Percentiles rank a stretch among this genome's conserved stretches.
Conservation (phyloP, 2,888 invertebrate genomes). For the Isotomurus palustris region DNA sequence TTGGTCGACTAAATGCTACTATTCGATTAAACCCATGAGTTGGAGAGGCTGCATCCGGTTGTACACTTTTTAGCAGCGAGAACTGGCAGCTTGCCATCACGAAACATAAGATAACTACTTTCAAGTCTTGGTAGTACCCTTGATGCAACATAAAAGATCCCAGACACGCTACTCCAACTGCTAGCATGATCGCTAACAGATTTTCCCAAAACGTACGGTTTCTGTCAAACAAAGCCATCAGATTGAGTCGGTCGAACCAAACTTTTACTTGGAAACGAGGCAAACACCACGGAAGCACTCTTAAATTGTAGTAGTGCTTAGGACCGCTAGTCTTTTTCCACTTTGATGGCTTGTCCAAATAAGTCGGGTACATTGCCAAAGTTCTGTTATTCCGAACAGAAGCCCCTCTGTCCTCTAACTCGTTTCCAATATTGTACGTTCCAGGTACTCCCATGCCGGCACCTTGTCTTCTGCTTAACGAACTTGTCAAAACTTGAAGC, state of each 20-base stretch:
- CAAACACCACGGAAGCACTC: slow-evolving; percentile 27
- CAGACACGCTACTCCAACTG: slow-evolving; percentile 76
- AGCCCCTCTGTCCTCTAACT: not conserved
- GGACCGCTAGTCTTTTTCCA: slow-evolving; percentile 35
- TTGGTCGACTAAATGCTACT: slow-evolving; percentile 87
- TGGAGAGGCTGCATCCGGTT: slow-evolving; percentile 97
- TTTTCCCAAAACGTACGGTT: slow-evolving; percentile 80
- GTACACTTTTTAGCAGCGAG: slow-evolving; percentile 92
- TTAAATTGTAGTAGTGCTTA: slow-evolving; percentile 41
- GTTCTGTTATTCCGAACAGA: slow-evolving; percentile 16
- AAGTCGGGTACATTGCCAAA: not conserved
- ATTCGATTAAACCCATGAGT: slow-evolving; percentile 96
- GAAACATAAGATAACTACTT: slow-evolving; percentile 90
- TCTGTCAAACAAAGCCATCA: slow-evolving; percentile 87
- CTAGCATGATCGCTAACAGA: slow-evolving; percentile 73
- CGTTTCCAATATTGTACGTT: slow-evolving; percentile 19
- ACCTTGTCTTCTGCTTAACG: slow-evolving; percentile 40
- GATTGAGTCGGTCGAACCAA: slow-evolving; percentile 83
- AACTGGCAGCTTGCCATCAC: slow-evolving; percentile 93
- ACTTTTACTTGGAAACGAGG: slow-evolving; percentile 60
- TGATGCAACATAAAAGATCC: slow-evolving; percentile 77
- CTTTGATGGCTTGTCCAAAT: not conserved
- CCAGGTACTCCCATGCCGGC: slow-evolving; percentile 30
- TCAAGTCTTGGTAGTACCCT: slow-evolving; percentile 85
- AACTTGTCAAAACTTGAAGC: slow-evolving; percentile 44